Percentiles rank a stretch among this genome's conserved stretches.
phyloP scores from a whole-genome alignment of 2,888 invertebrate genomes.

The Perithous albicinctus region DNA sequence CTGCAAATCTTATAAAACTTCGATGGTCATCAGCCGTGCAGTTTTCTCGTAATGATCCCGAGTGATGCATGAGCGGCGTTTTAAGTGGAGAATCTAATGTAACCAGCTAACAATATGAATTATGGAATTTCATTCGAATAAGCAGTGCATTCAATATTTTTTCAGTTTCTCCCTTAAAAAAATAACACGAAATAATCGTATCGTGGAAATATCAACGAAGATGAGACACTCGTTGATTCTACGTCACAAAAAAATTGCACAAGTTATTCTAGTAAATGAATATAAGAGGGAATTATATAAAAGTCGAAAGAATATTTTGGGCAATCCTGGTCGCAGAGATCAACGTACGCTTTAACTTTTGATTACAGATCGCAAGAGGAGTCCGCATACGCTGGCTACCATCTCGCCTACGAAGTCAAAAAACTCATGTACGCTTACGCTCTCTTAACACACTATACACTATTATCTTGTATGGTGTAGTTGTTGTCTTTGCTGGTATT shows the following conservation, averaged over 20 bases:
- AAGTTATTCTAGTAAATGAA: neutral
- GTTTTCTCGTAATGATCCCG: slow-evolving; percentile 44
- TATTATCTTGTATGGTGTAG: slow-evolving; percentile 63
- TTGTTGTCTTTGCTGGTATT: slow-evolving; percentile 33
- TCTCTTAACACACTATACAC: slow-evolving; percentile 85
- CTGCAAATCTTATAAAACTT: slow-evolving; percentile 29
- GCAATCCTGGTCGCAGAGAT: slow-evolving; percentile 55
- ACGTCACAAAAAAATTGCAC: slow-evolving; percentile 11
- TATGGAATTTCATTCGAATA: no score
- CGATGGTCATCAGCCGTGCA: slow-evolving; percentile 2
- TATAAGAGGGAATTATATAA: neutral
- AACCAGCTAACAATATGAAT: no score
- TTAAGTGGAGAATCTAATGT: no score
- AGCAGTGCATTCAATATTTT: no score
- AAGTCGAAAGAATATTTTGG: slow-evolving; percentile 27
- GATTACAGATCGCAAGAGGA: slow-evolving; percentile 95
- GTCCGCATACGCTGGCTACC: slow-evolving; percentile 98
- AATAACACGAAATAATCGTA: slow-evolving; percentile 21
- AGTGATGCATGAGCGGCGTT: slow-evolving; percentile 57
- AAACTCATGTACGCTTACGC: slow-evolving; percentile 98
- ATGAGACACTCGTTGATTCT: slow-evolving; percentile 38
- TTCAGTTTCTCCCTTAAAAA: no score
- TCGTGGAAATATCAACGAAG: slow-evolving; percentile 40
- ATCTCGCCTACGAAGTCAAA: slow-evolving; percentile 99
- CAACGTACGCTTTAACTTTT: slow-evolving; percentile 84